These are phyloP conservation scores for Pristionchus japonicus DNA, from an alignment of 2,888 invertebrate genomes.

Conservation along the genomic window DNA sequence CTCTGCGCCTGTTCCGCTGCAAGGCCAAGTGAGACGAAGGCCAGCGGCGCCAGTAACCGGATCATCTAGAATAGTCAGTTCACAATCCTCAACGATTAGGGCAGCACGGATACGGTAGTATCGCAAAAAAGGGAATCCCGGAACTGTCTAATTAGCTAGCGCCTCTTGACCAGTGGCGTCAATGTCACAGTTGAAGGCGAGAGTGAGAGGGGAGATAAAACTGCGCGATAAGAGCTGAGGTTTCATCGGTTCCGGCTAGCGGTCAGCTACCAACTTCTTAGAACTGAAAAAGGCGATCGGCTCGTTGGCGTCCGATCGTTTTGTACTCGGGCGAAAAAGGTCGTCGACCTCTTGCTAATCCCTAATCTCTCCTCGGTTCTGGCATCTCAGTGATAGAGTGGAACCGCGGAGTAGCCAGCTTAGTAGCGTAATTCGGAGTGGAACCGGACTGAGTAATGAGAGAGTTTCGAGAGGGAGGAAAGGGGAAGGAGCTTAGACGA, in stretches of 20 bases:
- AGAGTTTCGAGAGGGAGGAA: neutral
- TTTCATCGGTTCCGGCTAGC: neutral
- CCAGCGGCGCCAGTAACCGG: slow-evolving; percentile 38
- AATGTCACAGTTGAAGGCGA: neutral
- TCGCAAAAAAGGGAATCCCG: neutral
- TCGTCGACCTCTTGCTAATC: neutral
- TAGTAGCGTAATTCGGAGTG: neutral
- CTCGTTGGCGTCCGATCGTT: neutral
- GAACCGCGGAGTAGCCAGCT: neutral
- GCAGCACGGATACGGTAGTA: neutral
- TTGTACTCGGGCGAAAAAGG: neutral
- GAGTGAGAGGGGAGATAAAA: neutral
- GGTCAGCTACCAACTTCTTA: neutral
- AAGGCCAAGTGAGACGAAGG: slow-evolving; percentile 17
- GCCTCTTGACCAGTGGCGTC: neutral
- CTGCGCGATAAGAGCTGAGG: neutral
- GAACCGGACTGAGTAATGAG: slow-evolving; percentile 1
- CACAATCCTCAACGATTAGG: neutral
- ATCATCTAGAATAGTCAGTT: slow-evolving; percentile 16
- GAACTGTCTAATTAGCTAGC: neutral
- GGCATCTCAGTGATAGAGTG: neutral
- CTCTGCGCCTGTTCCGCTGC: neutral
- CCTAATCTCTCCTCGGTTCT: neutral
- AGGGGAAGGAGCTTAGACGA: neutral
- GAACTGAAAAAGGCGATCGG: slow-evolving; percentile 15